These are phyloP conservation scores for Agonopterix heracliana DNA, from an alignment of 2,888 invertebrate species.

Conservation along the genomic window DNA sequence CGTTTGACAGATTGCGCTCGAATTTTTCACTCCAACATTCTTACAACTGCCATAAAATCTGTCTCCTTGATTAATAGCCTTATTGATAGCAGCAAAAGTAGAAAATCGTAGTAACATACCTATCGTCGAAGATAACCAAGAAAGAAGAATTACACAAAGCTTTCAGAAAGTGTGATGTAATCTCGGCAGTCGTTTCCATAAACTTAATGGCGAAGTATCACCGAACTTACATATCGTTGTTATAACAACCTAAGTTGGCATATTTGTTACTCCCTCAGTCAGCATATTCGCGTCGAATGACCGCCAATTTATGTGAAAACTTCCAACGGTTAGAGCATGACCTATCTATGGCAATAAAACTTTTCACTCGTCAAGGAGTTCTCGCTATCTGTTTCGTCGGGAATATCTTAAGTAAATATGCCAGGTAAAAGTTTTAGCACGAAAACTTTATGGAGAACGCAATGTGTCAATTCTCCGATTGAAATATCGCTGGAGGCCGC, in stretches of 20 bases:
- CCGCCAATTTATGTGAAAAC: constrained; percentile 76
- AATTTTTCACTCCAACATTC: constrained; percentile 51
- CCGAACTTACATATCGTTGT: constrained; percentile 75
- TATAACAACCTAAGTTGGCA: constrained; percentile 75
- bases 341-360: constrained; percentile 69
- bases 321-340: constrained; percentile 68
- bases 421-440: constrained; percentile 67
- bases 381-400: constrained; percentile 56
- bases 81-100: constrained; percentile 29
- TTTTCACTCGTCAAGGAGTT: constrained; percentile 69
- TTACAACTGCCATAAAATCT: constrained; percentile 38
- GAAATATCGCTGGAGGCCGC: constrained; percentile 41
- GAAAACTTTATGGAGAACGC: constrained; percentile 57
- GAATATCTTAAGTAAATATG: constrained; percentile 70
- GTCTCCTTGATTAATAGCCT: constrained; percentile 47
- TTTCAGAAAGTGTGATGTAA: constrained; percentile 73
- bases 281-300: constrained; percentile 76
- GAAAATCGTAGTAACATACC: constrained; percentile 11
- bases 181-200: constrained; percentile 72
- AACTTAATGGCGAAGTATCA: constrained; percentile 75
- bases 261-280: constrained; percentile 75
- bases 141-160: constrained; percentile 69
- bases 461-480: constrained; percentile 70
- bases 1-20: constrained; percentile 63
- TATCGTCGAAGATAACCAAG: constrained; percentile 41